Evolutionary conservation across 2,113 vertebrate species (phyloP), one percentile per base, ranked within the genome.

Genomic region (Apodemus sylvaticus): DNA sequence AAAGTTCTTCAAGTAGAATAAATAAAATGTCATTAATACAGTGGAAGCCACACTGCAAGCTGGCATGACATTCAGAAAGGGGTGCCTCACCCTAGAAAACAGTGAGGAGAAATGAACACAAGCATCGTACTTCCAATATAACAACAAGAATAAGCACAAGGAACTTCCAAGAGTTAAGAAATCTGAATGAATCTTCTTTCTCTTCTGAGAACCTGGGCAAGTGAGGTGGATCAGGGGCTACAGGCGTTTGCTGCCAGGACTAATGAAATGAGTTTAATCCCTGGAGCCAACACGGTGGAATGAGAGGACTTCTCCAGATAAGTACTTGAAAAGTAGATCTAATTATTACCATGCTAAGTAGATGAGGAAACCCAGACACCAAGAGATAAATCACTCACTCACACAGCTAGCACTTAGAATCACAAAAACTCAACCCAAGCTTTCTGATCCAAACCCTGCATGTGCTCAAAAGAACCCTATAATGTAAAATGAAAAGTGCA

Each of bases 181-280:
- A 85, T n/a, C 8, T 8, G 86, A 86, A 89, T 90, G 81, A 82
- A 70, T 74, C 73, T 66, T 82, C 90, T 77, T 48, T 73, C 85
- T 48, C 81, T 92, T 95, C 95, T 97, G 73, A 96, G 95, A 96
- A 85, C 58, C 51, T 86, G 39, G 42, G 62, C 31, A 66, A 86
- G 29, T 19, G 42, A 51, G 17, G 42, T 22, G 42, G 83, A 45
- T 68, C 42, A 13, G 42, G 42, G 81, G 60, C 29, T 48, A 39
- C 48, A 66, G 83, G 42, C 39, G 1, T 29, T 48, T 48, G 60
- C 42, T 48, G 42, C 62, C 82, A 86, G 42, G 82, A 16, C 39
- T 42, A 4, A 66, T 64, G 39, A 66, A 34, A 19, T 66, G 60
- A 68, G 24, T 48, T 86, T 34, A 66, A 68, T 51, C 42, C 29